Percentiles rank a stretch among this genome's conserved stretches.
These are phyloP conservation scores for Pygmarrhopalites habei DNA, from an alignment of 1,140 invertebrate genomes.

Conservation along the genomic window DNA sequence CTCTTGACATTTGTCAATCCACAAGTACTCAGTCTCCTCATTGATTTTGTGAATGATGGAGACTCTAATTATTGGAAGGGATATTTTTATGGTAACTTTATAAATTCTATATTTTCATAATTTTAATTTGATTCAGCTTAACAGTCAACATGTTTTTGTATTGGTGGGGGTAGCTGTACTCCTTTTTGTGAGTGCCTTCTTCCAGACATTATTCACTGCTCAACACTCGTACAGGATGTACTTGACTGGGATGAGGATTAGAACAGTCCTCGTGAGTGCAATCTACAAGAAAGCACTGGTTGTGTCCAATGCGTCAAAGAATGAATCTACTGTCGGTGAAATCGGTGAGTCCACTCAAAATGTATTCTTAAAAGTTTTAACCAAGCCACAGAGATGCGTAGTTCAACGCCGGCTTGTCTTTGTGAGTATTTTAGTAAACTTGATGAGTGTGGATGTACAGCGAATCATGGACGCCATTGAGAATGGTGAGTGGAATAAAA, in stretches of 20 bases:
- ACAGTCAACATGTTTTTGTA: no score
- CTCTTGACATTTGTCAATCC: conserved; percentile 54
- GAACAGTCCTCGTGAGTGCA: conserved; percentile 83
- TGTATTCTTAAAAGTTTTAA: no score
- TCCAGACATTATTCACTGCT: conserved; percentile 77
- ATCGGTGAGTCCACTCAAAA: no score
- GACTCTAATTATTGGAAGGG: conserved; percentile 73
- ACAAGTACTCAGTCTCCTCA: conserved; percentile 56
- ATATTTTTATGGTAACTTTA: conserved; percentile 73
- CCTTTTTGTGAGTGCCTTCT: conserved; percentile 67
- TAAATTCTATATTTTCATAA: no score
- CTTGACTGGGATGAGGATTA: conserved; percentile 79
- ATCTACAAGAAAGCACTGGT: conserved; percentile 79
- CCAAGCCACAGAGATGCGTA: no score
- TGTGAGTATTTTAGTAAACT: conserved; percentile 51
- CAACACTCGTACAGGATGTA: conserved; percentile 90
- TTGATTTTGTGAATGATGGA: conserved; percentile 56
- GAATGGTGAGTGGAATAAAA: no score
- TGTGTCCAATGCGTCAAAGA: conserved; percentile 68
- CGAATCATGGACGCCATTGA: conserved; percentile 47
- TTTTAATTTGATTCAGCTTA: no score
- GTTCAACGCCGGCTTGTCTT: no score
- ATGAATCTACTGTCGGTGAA: conserved; percentile 83
- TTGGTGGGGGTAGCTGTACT: no score
- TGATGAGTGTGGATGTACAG: conserved; percentile 53